Percentiles rank a stretch among this genome's conserved stretches.
These are phyloP conservation scores for Macrotis lagotis DNA, from an alignment of 2,113 vertebrate species.

Conservation along the genomic window DNA sequence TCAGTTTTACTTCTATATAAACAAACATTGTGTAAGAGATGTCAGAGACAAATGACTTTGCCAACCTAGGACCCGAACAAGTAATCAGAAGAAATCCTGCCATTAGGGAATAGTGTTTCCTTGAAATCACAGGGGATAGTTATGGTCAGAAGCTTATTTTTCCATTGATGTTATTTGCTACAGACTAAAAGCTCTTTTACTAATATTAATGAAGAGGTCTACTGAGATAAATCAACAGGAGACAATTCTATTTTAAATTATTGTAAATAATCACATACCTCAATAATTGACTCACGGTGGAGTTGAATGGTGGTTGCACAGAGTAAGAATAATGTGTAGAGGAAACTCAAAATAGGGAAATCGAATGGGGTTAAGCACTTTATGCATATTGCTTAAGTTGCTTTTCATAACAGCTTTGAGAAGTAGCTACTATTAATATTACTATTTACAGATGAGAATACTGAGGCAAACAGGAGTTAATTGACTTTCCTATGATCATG, in stretches of 20 bases:
- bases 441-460: no score
- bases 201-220: neutral
- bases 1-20: neutral
- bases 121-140: neutral
- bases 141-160: neutral
- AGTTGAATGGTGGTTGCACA: no score
- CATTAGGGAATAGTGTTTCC: neutral
- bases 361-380: no score
- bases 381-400: no score
- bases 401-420: no score
- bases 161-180: neutral
- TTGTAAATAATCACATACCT: neutral
- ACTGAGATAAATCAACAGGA: neutral
- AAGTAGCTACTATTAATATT: no score
- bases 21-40: neutral
- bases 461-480: no score
- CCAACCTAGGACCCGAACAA: neutral
- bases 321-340: no score
- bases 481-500: no score
- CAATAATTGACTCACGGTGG: no score
- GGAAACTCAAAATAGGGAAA: no score
- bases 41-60: neutral
- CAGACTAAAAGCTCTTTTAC: neutral
- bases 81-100: neutral
- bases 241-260: neutral